Base-by-base conservation (phyloP, 1,140 invertebrate species). In the Coptotermes formosanus region DNA sequence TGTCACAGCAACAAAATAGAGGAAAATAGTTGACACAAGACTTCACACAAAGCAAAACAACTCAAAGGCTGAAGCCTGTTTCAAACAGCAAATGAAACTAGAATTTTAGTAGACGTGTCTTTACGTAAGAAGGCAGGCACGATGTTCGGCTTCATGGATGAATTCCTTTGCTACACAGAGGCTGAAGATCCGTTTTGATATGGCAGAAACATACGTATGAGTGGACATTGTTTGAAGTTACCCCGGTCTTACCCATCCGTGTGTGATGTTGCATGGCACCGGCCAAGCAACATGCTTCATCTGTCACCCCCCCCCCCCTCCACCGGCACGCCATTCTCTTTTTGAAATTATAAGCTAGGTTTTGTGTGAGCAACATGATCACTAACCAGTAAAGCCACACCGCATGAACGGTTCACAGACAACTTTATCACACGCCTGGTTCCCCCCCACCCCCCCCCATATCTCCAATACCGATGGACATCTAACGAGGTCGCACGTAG, bases 211-310 rank as follows among this genome's bases (percentile, higher is more conserved):
- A 16, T 30, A 75, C 64, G 25, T 30, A 14, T 30, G 64, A 30
- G 7, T 30, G 64, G 64, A 75, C n/a, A 75, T 75, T 25, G 64
- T 75, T 75, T 75, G 64, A 75, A 75, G 64, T n/a, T 75, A 75
- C 0, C 64, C 64, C 7, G 25, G 25, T 75, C 14, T 30, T 30
- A 75, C 64, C 7, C 64, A 75, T 8, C 64, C 64, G n/a, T 75
- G 64, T 30, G 64, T 6, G n/a, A 75, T 30, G 14, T 14, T 75
- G 64, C 3, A 30, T 12, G 25, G 25, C 64, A 75, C 30, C 64
- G n/a, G n/a, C 8, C 64, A n/a, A 75, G 52, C 64, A 75, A 75
- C 64, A 75, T 75, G 64, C 64, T 75, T 75, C 64, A 75, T 75
- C n/a, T 75, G 25, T 30, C 64, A 75, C n/a, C 0, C 59, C 59